A percentile compares a stretch with the other conserved stretches of the same genome.
Evolutionary conservation across 2,888 invertebrate genomes (phyloP).

Genomic region (Caenorhabditis imperialis): DNA sequence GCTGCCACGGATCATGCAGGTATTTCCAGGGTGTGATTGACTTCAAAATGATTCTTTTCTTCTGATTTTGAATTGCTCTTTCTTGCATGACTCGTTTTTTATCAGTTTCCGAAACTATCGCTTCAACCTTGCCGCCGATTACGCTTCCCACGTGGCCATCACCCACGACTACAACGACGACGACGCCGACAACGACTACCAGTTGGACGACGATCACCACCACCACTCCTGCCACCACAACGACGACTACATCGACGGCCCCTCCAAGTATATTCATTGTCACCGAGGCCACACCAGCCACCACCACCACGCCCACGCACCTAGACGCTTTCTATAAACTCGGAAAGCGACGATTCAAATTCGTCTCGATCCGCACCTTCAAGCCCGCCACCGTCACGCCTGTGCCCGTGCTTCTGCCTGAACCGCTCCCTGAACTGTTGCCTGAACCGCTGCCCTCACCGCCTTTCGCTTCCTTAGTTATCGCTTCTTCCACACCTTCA

Average conservation of each 20-base stretch:
- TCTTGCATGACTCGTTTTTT: slow-evolving; percentile 13
- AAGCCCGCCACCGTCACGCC: slow-evolving; percentile 27
- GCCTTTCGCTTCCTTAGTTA: background rate
- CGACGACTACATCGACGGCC: slow-evolving; percentile 20
- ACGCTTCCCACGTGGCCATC: slow-evolving; percentile 28
- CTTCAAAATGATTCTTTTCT: background rate
- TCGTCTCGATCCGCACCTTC: slow-evolving; percentile 52
- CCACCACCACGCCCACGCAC: slow-evolving; percentile 41
- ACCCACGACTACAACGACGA: slow-evolving; percentile 29
- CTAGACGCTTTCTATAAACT: slow-evolving; percentile 49
- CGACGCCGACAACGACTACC: slow-evolving; percentile 3
- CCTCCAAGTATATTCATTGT: slow-evolving; percentile 37
- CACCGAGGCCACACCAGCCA: slow-evolving; percentile 24
- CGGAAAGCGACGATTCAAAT: slow-evolving; percentile 53
- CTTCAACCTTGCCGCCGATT: slow-evolving; percentile 37
- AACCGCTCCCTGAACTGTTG: background rate
- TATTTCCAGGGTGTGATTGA: background rate
- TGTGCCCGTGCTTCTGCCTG: background rate
- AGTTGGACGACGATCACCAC: slow-evolving; percentile 5
- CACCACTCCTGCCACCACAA: slow-evolving; percentile 15
- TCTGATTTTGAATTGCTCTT: background rate
- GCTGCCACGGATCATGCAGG: slow-evolving; percentile 64
- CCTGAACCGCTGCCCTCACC: slow-evolving; percentile 4
- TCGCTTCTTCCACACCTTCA: background rate
- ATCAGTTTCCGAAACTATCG: slow-evolving; percentile 35